Evolutionary conservation across 2,888 invertebrate species (phyloP).

Genomic region (Parapristionchus giblindavisi): DNA sequence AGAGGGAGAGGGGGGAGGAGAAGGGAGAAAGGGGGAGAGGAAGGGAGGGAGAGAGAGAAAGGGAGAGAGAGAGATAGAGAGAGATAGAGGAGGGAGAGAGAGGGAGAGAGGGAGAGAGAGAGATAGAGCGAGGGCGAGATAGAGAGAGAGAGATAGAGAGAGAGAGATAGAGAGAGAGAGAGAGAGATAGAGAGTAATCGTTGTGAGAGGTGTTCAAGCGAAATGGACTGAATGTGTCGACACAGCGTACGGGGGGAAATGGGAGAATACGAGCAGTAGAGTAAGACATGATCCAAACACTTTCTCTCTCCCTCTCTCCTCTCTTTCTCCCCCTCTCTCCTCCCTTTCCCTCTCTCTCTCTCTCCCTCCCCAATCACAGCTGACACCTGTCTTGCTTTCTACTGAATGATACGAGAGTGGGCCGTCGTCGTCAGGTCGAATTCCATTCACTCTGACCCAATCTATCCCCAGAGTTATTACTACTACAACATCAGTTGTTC

Average conservation of each 20-base stretch:
- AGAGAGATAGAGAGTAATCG: no score
- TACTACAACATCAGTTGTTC: no score
- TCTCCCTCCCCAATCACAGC: conserved; percentile 13
- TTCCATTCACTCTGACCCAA: background rate
- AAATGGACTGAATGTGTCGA: conserved; percentile 5
- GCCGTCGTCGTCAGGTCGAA: background rate
- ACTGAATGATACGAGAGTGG: background rate
- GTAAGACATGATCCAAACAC: conserved; percentile 34
- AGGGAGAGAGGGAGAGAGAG: no score
- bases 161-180: no score
- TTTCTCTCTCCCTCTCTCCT: conserved; percentile 6
- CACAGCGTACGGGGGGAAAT: conserved; percentile 19
- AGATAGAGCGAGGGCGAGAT: no score
- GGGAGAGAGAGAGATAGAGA: no score
- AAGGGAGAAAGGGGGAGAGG: no score
- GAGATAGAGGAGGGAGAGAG: no score
- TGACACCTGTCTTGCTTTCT: conserved; percentile 18
- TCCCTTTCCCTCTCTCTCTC: conserved; percentile 92
- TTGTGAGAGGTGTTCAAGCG: conserved; percentile 21
- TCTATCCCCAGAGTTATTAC: no score
- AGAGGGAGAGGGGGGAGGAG: no score
- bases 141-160: no score
- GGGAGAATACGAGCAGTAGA: conserved; percentile 34
- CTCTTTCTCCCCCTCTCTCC: conserved; percentile 71
- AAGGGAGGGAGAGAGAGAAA: no score